Conservation (phyloP, 2,888 invertebrate species). For the Sarcophaga carnaria region DNA sequence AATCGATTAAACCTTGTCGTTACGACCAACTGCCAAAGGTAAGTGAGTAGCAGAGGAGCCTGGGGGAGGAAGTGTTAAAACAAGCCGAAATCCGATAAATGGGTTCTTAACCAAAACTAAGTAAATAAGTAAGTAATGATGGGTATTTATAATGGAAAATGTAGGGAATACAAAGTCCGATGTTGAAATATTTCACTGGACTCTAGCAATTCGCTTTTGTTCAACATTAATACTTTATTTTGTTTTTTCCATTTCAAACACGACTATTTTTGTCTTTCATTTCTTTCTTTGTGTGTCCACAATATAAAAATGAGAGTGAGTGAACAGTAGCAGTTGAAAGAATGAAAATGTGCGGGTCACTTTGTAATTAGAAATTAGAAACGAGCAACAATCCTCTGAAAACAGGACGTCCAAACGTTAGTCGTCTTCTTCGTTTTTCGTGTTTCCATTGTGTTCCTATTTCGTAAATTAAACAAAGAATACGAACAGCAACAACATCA, state of each 20-base stretch:
- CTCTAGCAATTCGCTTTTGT: too few species aligned
- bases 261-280: not conserved
- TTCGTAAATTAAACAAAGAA: slow-evolving; percentile 60
- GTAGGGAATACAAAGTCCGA: too few species aligned
- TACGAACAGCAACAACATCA: slow-evolving; percentile 21
- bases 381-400: slow-evolving; percentile 27
- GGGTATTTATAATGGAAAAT: too few species aligned
- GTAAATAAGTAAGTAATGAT: too few species aligned
- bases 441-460: slow-evolving; percentile 30
- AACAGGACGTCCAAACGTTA: slow-evolving; percentile 43
- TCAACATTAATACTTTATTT: not conserved
- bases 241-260: not conserved
- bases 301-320: slow-evolving; percentile 15
- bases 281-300: not conserved
- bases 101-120: too few species aligned
- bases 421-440: slow-evolving; percentile 25
- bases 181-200: too few species aligned
- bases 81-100: too few species aligned
- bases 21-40: too few species aligned
- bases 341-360: slow-evolving; percentile 64
- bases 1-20: too few species aligned
- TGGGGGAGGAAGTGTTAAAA: too few species aligned
- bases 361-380: slow-evolving; percentile 58
- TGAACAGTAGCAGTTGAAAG: not conserved
- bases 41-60: too few species aligned